phyloP scores from a whole-genome alignment of 2,888 invertebrate species.

The Camponotus fellah region DNA sequence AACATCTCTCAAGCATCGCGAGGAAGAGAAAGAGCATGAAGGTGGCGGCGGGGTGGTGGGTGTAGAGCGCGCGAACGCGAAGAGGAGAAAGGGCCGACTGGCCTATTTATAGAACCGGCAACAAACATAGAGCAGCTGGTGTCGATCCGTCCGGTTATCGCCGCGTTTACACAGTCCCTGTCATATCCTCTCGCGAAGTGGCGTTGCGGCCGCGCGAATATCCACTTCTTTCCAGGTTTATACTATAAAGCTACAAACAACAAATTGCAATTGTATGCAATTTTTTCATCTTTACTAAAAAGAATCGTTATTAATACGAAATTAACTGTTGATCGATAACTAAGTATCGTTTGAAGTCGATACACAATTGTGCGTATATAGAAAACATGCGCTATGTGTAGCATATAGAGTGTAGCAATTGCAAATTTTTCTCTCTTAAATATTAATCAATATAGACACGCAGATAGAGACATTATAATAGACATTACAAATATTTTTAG shows the following conservation, averaged over 20 bases:
- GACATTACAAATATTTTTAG: too few species aligned
- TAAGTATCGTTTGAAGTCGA: not conserved
- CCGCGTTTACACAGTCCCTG: slow-evolving; percentile 74
- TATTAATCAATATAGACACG: too few species aligned
- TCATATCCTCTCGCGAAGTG: slow-evolving; percentile 66
- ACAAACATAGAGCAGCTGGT: slow-evolving; percentile 85
- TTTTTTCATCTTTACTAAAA: not conserved
- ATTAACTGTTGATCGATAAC: not conserved
- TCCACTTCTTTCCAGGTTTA: slow-evolving; percentile 39
- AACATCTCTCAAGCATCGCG: slow-evolving; percentile 77
- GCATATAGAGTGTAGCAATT: not conserved
- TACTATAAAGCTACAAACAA: slow-evolving; percentile 30
- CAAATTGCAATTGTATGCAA: slow-evolving; percentile 7
- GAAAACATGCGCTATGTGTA: not conserved
- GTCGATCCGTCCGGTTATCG: slow-evolving; percentile 84
- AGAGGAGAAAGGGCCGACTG: slow-evolving; percentile 68
- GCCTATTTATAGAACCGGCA: slow-evolving; percentile 83
- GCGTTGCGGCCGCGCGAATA: slow-evolving; percentile 57
- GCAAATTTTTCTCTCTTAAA: not conserved
- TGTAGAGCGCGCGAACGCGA: slow-evolving; percentile 60
- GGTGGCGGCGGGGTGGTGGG: slow-evolving; percentile 41
- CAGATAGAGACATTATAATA: too few species aligned
- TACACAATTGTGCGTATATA: not conserved
- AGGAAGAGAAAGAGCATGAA: slow-evolving; percentile 67
- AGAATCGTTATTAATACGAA: not conserved